Evolutionary conservation across 1,140 invertebrate species (phyloP).

Genomic region (Palaemon carinicauda): DNA sequence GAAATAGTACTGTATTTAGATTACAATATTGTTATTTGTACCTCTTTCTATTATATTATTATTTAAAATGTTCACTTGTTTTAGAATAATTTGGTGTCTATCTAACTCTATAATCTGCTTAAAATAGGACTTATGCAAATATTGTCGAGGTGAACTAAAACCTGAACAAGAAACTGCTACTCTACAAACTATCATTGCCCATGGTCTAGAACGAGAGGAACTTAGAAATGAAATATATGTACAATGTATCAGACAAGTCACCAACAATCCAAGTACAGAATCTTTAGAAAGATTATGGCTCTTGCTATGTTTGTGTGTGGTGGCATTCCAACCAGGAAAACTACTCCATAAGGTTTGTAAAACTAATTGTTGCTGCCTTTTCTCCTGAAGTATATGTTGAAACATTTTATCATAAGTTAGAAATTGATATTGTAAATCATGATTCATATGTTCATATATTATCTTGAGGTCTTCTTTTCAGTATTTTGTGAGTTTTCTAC

Average conservation of each 20-base stretch:
- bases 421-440: too few relatives aligned
- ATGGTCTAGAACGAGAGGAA: constrained; percentile 88
- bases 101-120: constrained; percentile 39
- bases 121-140: constrained; percentile 83
- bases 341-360: constrained; percentile 75
- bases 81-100: not conserved
- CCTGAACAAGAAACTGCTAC: constrained; percentile 80
- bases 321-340: constrained; percentile 92
- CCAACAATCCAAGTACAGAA: constrained; percentile 84
- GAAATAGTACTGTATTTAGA: too few relatives aligned
- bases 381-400: not conserved
- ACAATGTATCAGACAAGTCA: constrained; percentile 84
- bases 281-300: constrained; percentile 86
- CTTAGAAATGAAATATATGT: constrained; percentile 88
- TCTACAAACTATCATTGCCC: constrained; percentile 84
- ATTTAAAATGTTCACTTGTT: too few relatives aligned
- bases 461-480: constrained; percentile 62
- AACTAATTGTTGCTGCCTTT: not conserved
- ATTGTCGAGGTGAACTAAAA: constrained; percentile 84
- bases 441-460: not conserved
- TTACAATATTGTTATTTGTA: too few relatives aligned
- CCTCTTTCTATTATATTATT: too few relatives aligned
- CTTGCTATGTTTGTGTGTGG: constrained; percentile 85
- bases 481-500: constrained; percentile 82
- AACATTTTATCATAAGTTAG: too few relatives aligned